These are phyloP conservation scores for Ischnura elegans DNA, from an alignment of 2,888 invertebrate species.

Conservation along the genomic window DNA sequence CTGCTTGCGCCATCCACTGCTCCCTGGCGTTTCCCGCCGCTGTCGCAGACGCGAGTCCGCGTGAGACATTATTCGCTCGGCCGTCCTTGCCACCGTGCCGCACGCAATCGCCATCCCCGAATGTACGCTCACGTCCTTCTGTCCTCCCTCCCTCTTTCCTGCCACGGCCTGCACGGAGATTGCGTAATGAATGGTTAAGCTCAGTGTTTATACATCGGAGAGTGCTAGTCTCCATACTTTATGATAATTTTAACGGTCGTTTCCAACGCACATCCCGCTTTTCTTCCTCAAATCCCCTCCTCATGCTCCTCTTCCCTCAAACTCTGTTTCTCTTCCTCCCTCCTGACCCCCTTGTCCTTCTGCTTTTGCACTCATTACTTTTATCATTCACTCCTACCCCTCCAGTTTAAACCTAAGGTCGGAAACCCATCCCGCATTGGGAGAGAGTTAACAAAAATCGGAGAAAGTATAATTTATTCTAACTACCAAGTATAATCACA, in stretches of 20 bases:
- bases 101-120: conserved; percentile 46
- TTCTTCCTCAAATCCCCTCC: neutral
- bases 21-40: neutral
- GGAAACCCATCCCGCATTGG: too few relatives aligned
- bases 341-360: neutral
- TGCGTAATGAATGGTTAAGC: conserved; percentile 44
- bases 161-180: conserved; percentile 51
- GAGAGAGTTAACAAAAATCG: too few relatives aligned
- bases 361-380: neutral
- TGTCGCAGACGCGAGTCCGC: conserved; percentile 27
- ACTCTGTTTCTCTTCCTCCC: neutral
- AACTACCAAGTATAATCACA: too few relatives aligned
- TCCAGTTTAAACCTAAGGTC: too few relatives aligned
- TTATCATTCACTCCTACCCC: too few relatives aligned
- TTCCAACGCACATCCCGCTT: neutral
- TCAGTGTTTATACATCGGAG: conserved; percentile 44
- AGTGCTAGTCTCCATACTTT: conserved; percentile 56
- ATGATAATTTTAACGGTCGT: conserved; percentile 64
- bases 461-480: too few relatives aligned
- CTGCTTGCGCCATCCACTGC: neutral
- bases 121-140: conserved; percentile 65
- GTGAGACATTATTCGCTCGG: neutral
- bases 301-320: neutral
- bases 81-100: neutral
- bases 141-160: too few relatives aligned